Conservation (phyloP, 2,888 invertebrate genomes). For the Dynastes hyllus region DNA sequence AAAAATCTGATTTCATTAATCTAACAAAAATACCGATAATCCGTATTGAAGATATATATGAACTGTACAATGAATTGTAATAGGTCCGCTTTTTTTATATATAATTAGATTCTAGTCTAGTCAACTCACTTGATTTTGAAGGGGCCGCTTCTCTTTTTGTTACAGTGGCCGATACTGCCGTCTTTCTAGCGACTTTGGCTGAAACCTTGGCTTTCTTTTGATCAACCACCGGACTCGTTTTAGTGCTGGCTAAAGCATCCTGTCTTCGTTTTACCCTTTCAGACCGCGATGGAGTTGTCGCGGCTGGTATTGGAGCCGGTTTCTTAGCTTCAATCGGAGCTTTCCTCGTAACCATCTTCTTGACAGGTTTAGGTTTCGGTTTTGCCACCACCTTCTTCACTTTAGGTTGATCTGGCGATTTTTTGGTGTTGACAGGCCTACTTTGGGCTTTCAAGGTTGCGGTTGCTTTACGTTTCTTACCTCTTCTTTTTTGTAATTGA, state of each 20-base stretch:
- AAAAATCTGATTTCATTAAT: too few species aligned
- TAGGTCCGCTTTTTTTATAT: too few species aligned
- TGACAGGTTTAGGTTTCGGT: constrained; percentile 47
- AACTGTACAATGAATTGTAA: too few species aligned
- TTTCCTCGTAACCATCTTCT: constrained; percentile 54
- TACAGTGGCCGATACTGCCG: constrained; percentile 55
- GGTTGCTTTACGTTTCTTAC: constrained; percentile 65
- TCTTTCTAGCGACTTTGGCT: constrained; percentile 68
- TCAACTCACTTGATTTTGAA: constrained; percentile 43
- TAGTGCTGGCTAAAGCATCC: constrained; percentile 54
- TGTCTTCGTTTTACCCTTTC: constrained; percentile 63
- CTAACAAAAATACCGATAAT: too few species aligned
- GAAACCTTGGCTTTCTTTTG: constrained; percentile 69
- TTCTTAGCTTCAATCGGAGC: constrained; percentile 54
- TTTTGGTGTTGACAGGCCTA: constrained; percentile 54
- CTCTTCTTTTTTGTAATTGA: constrained; percentile 76
- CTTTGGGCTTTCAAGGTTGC: constrained; percentile 54
- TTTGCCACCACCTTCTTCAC: constrained; percentile 53
- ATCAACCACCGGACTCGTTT: constrained; percentile 67
- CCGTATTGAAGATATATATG: too few species aligned
- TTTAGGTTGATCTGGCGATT: constrained; percentile 63
- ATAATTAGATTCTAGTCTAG: too few species aligned
- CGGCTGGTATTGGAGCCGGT: constrained; percentile 16
- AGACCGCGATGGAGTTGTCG: constrained; percentile 56
- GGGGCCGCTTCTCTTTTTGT: constrained; percentile 24